Conservation (phyloP, 2,888 invertebrate species). For the Rhogogaster chlorosoma region DNA sequence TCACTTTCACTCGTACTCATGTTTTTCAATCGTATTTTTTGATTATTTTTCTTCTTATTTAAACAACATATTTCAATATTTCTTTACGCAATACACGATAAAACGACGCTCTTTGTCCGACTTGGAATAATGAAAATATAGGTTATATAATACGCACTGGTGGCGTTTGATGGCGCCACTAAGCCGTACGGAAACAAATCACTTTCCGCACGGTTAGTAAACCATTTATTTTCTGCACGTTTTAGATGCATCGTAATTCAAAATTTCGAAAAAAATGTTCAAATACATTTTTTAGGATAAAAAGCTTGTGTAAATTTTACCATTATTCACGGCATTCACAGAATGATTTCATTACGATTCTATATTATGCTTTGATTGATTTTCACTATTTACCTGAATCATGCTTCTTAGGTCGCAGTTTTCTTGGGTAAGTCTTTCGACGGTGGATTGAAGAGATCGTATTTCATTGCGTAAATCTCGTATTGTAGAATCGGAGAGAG, state of each 20-base stretch:
- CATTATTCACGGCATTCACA: too few relatives aligned
- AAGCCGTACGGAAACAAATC: too few relatives aligned
- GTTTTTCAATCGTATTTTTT: background rate
- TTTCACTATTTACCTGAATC: slow-evolving; percentile 71
- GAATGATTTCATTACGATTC: background rate
- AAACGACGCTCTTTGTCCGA: background rate
- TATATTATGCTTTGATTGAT: background rate
- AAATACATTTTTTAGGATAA: background rate
- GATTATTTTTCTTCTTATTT: too few relatives aligned
- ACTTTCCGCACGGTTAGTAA: too few relatives aligned
- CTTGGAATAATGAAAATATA: background rate
- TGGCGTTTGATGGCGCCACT: background rate
- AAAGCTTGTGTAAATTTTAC: background rate
- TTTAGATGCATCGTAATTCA: too few relatives aligned
- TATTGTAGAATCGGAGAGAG: slow-evolving; percentile 83
- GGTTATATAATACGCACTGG: background rate
- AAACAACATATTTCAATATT: too few relatives aligned
- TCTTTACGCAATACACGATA: background rate
- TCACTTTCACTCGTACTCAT: slow-evolving; percentile 1
- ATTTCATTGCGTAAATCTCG: slow-evolving; percentile 84
- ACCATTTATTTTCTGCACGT: too few relatives aligned
- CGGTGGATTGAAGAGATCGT: slow-evolving; percentile 82
- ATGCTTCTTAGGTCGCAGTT: slow-evolving; percentile 87
- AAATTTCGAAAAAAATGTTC: background rate
- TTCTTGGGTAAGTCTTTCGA: slow-evolving; percentile 89